These are phyloP conservation scores for Hemicentrotus pulcherrimus DNA, from an alignment of 35 echinoderm and acorn worm genomes.

Conservation along the genomic window DNA sequence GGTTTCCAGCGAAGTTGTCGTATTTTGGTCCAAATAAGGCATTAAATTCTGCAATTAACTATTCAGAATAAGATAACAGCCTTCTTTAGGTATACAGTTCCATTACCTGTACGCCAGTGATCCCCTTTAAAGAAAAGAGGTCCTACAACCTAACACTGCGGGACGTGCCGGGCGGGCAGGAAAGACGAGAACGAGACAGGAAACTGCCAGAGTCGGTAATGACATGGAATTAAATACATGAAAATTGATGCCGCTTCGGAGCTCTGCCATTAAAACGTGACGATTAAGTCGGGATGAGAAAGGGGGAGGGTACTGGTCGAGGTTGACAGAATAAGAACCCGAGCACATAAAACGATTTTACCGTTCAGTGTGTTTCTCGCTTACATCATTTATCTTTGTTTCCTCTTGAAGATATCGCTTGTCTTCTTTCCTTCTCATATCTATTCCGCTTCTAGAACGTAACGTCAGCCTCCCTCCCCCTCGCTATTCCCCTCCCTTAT, in stretches of 20 bases:
- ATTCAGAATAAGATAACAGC: too few relatives aligned
- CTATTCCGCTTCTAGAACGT: not conserved
- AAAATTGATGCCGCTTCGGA: not conserved
- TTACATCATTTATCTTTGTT: not conserved
- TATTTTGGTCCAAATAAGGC: too few relatives aligned
- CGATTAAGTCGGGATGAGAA: not conserved
- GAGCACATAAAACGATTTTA: conserved; percentile 11
- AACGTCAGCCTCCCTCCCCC: too few relatives aligned
- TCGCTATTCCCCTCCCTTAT: too few relatives aligned
- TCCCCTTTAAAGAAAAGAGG: not conserved
- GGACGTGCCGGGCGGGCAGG: not conserved
- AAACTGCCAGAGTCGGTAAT: not conserved
- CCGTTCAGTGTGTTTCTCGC: not conserved
- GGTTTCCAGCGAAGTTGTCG: too few relatives aligned
- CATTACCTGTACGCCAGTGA: not conserved
- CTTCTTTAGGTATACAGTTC: not conserved
- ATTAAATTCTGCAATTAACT: too few relatives aligned
- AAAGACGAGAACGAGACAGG: conserved; percentile 8
- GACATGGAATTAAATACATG: not conserved
- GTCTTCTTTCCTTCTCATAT: not conserved
- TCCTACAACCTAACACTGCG: not conserved
- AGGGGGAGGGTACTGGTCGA: not conserved
- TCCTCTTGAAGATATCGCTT: not conserved
- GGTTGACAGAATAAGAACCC: not conserved
- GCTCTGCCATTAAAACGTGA: not conserved